Base-by-base conservation (phyloP, 2,888 invertebrate species). In the Andrena dorsata region DNA sequence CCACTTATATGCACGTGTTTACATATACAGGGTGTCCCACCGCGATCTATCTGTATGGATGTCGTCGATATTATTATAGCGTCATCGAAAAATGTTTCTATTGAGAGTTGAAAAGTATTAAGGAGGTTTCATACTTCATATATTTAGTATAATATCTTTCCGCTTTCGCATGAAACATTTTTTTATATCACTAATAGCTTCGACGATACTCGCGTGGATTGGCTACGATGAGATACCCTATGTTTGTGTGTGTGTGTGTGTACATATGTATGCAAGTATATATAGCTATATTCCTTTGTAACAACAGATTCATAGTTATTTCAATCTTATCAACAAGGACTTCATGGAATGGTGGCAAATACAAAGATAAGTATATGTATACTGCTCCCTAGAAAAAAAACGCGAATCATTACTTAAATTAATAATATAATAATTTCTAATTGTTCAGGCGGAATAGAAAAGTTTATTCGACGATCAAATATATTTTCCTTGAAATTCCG, bases 281-380 rank as follows among this genome's bases (percentile, higher is more conserved):
- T n/a, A n/a, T 73, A 53, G 60, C 49, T 63, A 56, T 72, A 64
- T 75, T 13, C 58, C 20, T 65, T 70, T 41, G 70, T 81, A 81
- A 63, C n/a, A 81, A 81, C 60, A 66, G 47, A 82, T 81, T 49
- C 26, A 51, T 71, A 75, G 56, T 73, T 51, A 56, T 81, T 30
- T 74, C 30, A 47, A 35, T 41, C 30, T 47, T 51, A 26, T 70
- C 26, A 71, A 81, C 53, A 30, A 66, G 53, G 49, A 66, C 53
- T 61, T 61, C 5, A 35, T 28, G 20, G 60, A 56, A 58, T 49
- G 49, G 53, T 69, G 7, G 20, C 2, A 23, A 68, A 28, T 47
- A 47, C 47, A 80, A 65, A 65, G 58, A 2, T 41, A 61, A 26
- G 20, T 61, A 61, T 79, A n/a, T 61, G 70, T 79, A 71, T 71